These are phyloP conservation scores for Syrrhaptes paradoxus DNA, from an alignment of 2,113 vertebrate species.

Conservation along the genomic window DNA sequence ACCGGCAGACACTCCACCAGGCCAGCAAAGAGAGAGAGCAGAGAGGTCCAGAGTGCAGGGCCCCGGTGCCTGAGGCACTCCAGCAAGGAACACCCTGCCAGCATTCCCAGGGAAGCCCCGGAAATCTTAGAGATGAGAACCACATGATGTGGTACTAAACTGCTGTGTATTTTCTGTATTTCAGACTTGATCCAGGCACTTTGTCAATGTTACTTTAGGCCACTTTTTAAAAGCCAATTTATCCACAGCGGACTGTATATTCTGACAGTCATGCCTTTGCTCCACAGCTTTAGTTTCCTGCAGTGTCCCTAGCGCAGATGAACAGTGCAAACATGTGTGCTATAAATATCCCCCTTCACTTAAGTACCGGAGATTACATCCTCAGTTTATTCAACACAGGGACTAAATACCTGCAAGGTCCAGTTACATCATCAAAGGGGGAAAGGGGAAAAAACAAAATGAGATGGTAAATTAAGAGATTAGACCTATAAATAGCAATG, in stretches of 20 bases:
- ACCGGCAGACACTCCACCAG: too few species aligned
- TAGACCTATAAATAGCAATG: not conserved
- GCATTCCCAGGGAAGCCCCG: not conserved
- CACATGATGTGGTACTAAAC: fast-evolving
- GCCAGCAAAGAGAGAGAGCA: fast-evolving
- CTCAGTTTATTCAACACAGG: not conserved
- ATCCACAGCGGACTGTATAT: not conserved
- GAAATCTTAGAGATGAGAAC: not conserved
- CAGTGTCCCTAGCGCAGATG: not conserved
- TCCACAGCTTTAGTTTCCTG: not conserved
- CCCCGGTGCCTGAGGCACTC: too few species aligned
- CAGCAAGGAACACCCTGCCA: not conserved
- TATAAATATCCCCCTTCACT: not conserved
- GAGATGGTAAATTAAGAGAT: not conserved
- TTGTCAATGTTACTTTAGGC: not conserved
- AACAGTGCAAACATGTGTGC: not conserved
- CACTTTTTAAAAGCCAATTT: not conserved
- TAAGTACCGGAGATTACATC: not conserved
- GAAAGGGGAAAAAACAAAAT: not conserved
- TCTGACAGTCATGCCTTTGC: not conserved
- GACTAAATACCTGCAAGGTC: not conserved
- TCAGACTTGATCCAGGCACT: not conserved
- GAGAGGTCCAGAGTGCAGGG: not conserved
- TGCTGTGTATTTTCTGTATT: not conserved
- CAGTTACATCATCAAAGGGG: not conserved